Evolutionary conservation across 2,113 vertebrate genomes (phyloP).

Genomic region (Catagonus wagneri): DNA sequence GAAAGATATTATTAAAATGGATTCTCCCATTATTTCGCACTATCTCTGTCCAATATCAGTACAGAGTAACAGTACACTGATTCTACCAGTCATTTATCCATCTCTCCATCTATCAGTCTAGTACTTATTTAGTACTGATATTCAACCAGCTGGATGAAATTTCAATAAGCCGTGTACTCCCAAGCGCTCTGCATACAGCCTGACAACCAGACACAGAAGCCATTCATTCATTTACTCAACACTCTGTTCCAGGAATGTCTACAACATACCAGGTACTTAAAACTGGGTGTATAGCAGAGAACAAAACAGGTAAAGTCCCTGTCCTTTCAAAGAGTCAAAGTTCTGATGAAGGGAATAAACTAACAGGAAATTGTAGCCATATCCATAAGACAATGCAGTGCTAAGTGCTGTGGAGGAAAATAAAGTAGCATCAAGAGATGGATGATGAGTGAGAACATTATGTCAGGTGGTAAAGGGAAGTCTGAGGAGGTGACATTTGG

Average conservation of each 20-base stretch:
- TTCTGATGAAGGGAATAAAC: not conserved
- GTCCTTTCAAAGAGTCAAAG: not conserved
- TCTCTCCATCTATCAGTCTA: not conserved
- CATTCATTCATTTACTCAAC: not conserved
- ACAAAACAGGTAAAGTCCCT: not conserved
- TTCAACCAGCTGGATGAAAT: not conserved
- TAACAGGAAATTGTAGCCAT: not conserved
- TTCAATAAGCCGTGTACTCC: not conserved
- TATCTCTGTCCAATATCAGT: not conserved
- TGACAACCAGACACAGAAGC: not conserved
- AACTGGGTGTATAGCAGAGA: not conserved
- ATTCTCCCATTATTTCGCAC: not conserved
- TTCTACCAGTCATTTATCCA: not conserved
- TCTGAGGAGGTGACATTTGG: not conserved
- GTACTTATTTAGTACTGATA: not conserved
- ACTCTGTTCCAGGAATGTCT: not conserved
- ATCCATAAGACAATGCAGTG: not conserved
- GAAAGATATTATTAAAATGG: not conserved
- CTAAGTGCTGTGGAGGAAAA: not conserved
- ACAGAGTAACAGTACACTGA: not conserved
- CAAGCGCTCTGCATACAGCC: not conserved
- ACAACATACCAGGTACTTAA: not conserved
- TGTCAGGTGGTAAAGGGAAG: not conserved
- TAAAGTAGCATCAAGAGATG: not conserved
- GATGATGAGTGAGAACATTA: not conserved